phyloP scores from a whole-genome alignment of 2,113 vertebrate species.

The Strix aluco region DNA sequence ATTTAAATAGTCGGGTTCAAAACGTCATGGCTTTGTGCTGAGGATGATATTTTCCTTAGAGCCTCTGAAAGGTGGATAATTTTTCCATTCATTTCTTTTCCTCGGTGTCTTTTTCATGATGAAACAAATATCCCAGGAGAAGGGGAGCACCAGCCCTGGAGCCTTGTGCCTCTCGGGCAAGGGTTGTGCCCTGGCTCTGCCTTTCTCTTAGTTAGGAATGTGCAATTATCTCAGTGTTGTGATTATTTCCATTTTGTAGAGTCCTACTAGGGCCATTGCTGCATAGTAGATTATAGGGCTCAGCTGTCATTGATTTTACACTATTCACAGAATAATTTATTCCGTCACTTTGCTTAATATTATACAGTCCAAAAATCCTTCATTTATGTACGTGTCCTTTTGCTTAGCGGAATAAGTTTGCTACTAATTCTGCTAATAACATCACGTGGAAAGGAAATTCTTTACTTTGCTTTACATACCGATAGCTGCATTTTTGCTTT shows the following conservation, averaged over 20 bases:
- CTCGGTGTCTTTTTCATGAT: neutral
- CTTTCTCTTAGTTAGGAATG: neutral
- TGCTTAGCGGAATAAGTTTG: neutral
- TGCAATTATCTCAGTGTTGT: too few species aligned
- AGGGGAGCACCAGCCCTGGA: neutral
- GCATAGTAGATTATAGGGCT: neutral
- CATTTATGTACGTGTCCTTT: rapidly evolving
- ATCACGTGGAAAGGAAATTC: neutral
- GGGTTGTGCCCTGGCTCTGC: neutral
- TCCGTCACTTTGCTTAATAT: neutral
- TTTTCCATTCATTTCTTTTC: neutral
- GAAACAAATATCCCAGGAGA: neutral
- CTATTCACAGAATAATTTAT: neutral
- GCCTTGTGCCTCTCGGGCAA: rapidly evolving
- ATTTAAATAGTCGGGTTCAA: neutral
- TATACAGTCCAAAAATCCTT: neutral
- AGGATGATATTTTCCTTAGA: neutral
- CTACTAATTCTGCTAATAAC: neutral
- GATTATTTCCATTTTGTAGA: neutral
- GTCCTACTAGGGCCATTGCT: neutral
- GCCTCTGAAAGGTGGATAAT: neutral
- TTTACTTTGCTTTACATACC: neutral
- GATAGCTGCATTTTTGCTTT: neutral
- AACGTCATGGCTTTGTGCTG: neutral
- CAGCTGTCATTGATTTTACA: neutral